Evolutionary conservation across 2,113 vertebrate species (phyloP).

Genomic region (Epinephelus cyanopodus): DNA sequence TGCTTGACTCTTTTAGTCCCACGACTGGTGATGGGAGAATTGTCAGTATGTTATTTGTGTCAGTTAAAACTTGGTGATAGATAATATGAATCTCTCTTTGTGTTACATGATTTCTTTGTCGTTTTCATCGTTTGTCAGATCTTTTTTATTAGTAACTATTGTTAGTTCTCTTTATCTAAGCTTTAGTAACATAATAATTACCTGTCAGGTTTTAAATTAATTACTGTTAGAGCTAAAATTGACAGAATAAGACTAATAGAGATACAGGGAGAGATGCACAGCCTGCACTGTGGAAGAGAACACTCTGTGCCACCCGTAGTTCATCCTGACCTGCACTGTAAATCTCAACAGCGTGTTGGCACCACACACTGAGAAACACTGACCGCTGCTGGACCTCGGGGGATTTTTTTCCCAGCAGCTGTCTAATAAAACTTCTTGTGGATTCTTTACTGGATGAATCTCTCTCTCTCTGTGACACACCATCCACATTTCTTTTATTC

Average conservation of each 20-base stretch:
- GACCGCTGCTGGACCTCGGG: slow-evolving; percentile 54
- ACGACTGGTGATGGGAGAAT: neutral
- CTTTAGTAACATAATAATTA: neutral
- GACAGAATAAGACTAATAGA: neutral
- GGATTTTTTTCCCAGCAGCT: neutral
- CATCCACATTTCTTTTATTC: neutral
- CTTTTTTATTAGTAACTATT: neutral
- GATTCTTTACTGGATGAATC: neutral
- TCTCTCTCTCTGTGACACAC: neutral
- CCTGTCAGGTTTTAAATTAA: neutral
- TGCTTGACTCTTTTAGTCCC: neutral
- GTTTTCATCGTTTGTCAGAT: neutral
- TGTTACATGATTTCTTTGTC: neutral
- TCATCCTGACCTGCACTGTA: slow-evolving; percentile 20
- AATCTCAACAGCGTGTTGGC: slow-evolving; percentile 29
- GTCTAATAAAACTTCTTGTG: neutral
- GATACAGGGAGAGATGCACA: slow-evolving; percentile 18
- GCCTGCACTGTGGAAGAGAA: slow-evolving; percentile 47
- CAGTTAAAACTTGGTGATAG: neutral
- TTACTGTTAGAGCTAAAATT: neutral
- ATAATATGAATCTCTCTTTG: slow-evolving; percentile 10
- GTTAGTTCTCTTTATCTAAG: neutral
- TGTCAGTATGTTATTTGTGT: neutral
- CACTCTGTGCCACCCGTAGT: slow-evolving; percentile 54
- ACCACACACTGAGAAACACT: slow-evolving; percentile 27